These are phyloP conservation scores for Temnopleurus reevesii DNA, from an alignment of 53 echinoderm and acorn worm species.

Conservation along the genomic window DNA sequence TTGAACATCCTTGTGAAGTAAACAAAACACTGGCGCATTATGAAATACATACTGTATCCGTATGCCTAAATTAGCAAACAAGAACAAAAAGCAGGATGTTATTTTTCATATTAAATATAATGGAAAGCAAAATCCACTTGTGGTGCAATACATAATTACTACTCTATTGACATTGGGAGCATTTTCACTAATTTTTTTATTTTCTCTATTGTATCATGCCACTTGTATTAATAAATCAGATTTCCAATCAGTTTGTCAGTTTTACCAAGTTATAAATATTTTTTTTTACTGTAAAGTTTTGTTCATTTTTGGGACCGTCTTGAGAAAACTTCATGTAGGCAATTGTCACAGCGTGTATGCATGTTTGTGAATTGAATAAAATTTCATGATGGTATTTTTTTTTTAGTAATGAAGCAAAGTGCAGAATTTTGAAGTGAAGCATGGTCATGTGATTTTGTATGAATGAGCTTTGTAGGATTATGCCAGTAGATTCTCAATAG, in stretches of 20 bases:
- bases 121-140: not conserved
- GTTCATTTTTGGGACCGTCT: too few relatives aligned
- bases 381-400: not conserved
- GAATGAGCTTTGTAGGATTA: too few relatives aligned
- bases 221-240: too few relatives aligned
- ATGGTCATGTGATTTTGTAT: too few relatives aligned
- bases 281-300: too few relatives aligned
- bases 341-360: too few relatives aligned
- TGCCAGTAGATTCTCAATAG: too few relatives aligned
- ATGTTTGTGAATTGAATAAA: not conserved
- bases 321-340: too few relatives aligned
- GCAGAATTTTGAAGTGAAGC: not conserved
- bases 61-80: not conserved
- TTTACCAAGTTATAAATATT: too few relatives aligned
- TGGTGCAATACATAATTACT: not conserved
- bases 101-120: not conserved
- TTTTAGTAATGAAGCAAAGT: not conserved
- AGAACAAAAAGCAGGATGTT: conserved; percentile 3
- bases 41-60: not conserved
- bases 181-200: too few relatives aligned
- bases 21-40: not conserved
- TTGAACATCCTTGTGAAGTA: not conserved
- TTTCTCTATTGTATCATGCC: too few relatives aligned
- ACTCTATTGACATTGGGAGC: not conserved
- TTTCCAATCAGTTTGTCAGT: too few relatives aligned